Conservation (phyloP, 2,888 invertebrate species). For the Diarsia mendica region DNA sequence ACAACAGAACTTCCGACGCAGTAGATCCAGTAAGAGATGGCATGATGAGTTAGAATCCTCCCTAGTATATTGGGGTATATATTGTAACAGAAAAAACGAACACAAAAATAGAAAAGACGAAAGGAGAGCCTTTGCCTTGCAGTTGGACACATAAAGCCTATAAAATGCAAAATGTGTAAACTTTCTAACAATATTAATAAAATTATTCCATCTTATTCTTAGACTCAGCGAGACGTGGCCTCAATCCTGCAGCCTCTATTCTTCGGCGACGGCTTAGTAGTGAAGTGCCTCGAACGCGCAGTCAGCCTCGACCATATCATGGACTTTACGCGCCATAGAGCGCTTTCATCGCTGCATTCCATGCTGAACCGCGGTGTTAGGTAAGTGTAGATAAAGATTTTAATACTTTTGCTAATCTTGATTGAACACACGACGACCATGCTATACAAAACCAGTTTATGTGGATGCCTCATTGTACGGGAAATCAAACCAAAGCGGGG, state of each 20-base stretch:
- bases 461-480: no score
- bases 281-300: slow-evolving; percentile 97
- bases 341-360: slow-evolving; percentile 98
- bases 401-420: neutral
- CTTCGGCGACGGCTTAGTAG: slow-evolving; percentile 97
- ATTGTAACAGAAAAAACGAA: no score
- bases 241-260: slow-evolving; percentile 96
- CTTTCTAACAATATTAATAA: neutral
- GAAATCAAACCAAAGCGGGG: no score
- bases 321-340: slow-evolving; percentile 99
- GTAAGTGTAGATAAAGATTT: slow-evolving; percentile 76
- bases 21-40: no score
- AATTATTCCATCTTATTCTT: neutral
- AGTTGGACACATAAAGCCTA: no score
- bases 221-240: slow-evolving; percentile 97
- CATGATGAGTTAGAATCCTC: no score
- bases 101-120: no score
- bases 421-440: no score
- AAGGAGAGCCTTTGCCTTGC: no score
- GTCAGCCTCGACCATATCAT: slow-evolving; percentile 98
- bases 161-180: neutral
- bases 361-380: slow-evolving; percentile 98
- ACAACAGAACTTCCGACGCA: no score
- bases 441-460: no score
- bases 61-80: no score